Conservation (phyloP, 1,140 invertebrate genomes). For the Danaus melanippus region DNA sequence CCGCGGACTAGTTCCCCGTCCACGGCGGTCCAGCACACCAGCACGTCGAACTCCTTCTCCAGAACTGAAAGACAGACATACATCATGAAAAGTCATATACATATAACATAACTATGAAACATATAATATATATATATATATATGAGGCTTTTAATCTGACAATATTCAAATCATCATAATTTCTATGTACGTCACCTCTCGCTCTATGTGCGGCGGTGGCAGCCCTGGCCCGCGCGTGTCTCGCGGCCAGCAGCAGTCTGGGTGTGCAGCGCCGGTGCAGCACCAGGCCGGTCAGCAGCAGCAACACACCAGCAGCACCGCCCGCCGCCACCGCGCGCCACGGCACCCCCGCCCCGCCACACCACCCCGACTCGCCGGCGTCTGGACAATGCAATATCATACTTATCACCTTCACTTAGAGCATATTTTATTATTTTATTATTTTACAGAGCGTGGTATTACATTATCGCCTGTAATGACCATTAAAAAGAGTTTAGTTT, state of each 20-base stretch:
- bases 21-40: conserved; percentile 59
- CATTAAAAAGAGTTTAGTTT: neutral
- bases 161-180: no score
- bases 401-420: no score
- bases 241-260: conserved; percentile 43
- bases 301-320: conserved; percentile 32
- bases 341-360: conserved; percentile 28
- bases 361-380: conserved; percentile 19
- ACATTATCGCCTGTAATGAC: neutral
- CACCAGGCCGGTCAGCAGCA: conserved; percentile 30
- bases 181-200: conserved; percentile 28
- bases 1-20: conserved; percentile 58
- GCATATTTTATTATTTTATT: no score
- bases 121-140: no score
- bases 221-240: conserved; percentile 40
- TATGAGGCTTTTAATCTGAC: no score
- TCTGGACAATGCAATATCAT: conserved; percentile 3
- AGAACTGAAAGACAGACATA: conserved; percentile 31
- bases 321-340: conserved; percentile 48
- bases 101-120: no score
- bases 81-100: no score
- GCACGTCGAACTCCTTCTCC: conserved; percentile 66
- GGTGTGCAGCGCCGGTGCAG: conserved; percentile 49
- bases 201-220: conserved; percentile 39
- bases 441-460: no score